phyloP scores from a whole-genome alignment of 2,797 vertebrate genomes.

The Tokudaia tokunoshimensis region DNA sequence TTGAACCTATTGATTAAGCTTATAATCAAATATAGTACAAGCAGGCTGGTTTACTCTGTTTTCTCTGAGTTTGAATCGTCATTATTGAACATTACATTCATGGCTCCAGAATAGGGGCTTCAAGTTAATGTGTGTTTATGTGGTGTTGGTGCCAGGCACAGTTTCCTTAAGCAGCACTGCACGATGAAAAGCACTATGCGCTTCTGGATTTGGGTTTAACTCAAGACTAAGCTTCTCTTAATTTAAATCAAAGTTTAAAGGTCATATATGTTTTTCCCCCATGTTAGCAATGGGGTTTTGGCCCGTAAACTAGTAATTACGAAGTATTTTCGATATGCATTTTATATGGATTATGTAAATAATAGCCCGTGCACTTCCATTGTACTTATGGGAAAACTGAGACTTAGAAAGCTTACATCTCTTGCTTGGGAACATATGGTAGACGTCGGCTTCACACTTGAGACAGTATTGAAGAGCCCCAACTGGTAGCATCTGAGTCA shows the following conservation, averaged over 20 bases:
- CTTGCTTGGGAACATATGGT: background rate
- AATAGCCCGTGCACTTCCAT: background rate
- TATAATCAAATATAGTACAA: background rate
- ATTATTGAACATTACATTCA: background rate
- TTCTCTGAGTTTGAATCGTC: conserved; percentile 32
- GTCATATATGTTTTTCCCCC: background rate
- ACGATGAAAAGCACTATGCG: background rate
- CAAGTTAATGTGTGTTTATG: background rate
- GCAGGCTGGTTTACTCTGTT: background rate
- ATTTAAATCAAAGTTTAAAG: conserved; percentile 27
- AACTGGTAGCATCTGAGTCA: background rate
- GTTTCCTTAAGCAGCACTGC: background rate
- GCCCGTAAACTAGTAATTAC: background rate
- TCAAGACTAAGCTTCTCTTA: background rate
- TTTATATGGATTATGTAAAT: background rate
- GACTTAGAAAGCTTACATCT: background rate
- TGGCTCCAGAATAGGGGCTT: background rate
- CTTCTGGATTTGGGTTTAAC: background rate
- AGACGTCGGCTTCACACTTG: background rate
- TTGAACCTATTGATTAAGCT: background rate
- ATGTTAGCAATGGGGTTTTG: background rate
- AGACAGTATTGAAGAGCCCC: background rate
- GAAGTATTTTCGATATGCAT: background rate
- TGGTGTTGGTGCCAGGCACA: background rate
- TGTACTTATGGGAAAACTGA: background rate